Evolutionary conservation across 2,888 invertebrate species (phyloP), one percentile per base, ranked within the genome.

Genomic region (Dryomyza anilis): DNA sequence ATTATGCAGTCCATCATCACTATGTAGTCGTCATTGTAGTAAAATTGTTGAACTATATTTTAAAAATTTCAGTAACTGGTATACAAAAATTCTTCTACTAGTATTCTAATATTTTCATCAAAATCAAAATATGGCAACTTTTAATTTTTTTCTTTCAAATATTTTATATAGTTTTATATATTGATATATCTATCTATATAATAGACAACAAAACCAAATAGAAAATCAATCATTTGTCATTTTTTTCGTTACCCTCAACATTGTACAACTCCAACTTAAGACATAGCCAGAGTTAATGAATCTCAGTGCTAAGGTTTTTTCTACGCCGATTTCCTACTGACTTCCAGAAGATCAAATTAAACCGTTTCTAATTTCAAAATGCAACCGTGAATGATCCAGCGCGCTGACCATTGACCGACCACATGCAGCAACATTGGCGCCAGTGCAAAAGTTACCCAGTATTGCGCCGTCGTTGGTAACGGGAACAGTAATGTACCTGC

Each of bases 281-380:
- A n/a, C 39, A 39, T 3, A 39, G 39, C 3, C 39, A 39, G 39
- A 39, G 14, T n/a, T n/a, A n/a, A n/a, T n/a, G n/a, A n/a, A n/a
- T n/a, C n/a, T n/a, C n/a, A n/a, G n/a, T n/a, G n/a, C n/a, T n/a
- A 39, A 14, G 39, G 3, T 2, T 39, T 7, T 39, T 39, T 39
- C 39, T 39, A 3, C 8, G 39, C 4, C 39, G 12, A 14, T 39
- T 12, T 39, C 39, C n/a, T n/a, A n/a, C n/a, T n/a, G n/a, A n/a
- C n/a, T n/a, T n/a, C n/a, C n/a, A n/a, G n/a, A n/a, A 16, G 27
- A 61, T 50, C 50, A 39, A 39, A 39, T 52, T 27, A 27, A 39
- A 39, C 36, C 50, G 50, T 36, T 50, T 50, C 23, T 61, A 60
- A 60, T 60, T 50, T 46, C 30, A 33, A 52, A 61, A 50, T 27